Base-by-base conservation (phyloP, 2,113 vertebrate species). In the Caretta caretta region DNA sequence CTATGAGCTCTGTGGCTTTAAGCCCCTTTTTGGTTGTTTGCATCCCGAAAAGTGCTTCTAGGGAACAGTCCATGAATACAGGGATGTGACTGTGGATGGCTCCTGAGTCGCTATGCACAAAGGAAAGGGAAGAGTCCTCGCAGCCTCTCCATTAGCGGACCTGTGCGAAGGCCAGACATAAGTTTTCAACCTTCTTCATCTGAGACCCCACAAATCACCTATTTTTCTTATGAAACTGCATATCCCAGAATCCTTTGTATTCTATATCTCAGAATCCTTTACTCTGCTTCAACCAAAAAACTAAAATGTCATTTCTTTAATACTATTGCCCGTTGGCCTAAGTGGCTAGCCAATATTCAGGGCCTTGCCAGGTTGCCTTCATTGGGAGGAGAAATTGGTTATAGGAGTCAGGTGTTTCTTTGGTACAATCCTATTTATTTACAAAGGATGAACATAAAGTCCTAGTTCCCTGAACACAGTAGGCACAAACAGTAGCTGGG, bases 341-440 rank as follows among this genome's bases (percentile, higher is more conserved):
- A 69, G 62, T n/a, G 35, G 13, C 7, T n/a, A 69, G 31, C 62
- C 31, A n/a, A n/a, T 69, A 35, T n/a, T 69, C 16, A 69, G 62
- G 8, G 31, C 62, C 14, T 69, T 69, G 62, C 62, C 35, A 69
- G 62, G 27, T n/a, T 62, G 59, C 31, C 31, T 31, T 29, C n/a
- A 83, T 93, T 91, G 69, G 53, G 87, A 86, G 84, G 87, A 89
- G 8, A 91, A 91, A 92, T 35, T 1, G 22, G 94, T 31, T 20
- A 42, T 13, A 10, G 38, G 4, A 51, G 20, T 81, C 75, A 0
- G 0, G 75, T 57, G 80, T 87, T 90, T 65, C 17, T 46, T 48
- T 48, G 5, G 25, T 7, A 89, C 38, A 16, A 19, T 22, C 1
- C n/a, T 81, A 83, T 90, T 69, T 1, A 20, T 82, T 65, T 51